Conservation (phyloP, 1,140 invertebrate genomes). For the Drosophila arawakana region DNA sequence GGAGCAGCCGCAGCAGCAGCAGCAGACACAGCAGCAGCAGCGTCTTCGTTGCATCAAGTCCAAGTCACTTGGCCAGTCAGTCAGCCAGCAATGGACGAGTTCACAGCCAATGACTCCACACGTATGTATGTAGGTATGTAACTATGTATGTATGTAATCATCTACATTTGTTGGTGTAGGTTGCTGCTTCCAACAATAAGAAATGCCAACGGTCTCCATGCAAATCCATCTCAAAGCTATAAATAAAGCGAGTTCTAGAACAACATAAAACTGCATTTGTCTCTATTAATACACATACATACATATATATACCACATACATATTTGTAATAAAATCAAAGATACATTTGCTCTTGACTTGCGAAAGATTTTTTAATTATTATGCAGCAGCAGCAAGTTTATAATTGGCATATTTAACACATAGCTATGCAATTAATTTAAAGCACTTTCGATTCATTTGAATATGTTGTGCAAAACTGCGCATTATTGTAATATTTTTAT, state of each 20-base stretch:
- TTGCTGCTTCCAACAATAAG: conserved; percentile 48
- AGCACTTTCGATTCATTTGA: background rate
- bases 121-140: conserved; percentile 15
- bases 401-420: background rate
- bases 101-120: conserved; percentile 67
- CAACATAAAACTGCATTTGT: background rate
- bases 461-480: background rate
- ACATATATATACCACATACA: background rate
- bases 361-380: background rate
- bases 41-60: conserved; percentile 65
- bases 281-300: background rate
- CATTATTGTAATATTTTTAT: background rate
- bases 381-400: background rate
- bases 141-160: background rate
- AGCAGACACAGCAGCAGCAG: conserved; percentile 2
- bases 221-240: conserved; percentile 21
- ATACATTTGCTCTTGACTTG: background rate
- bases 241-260: conserved; percentile 22
- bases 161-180: conserved; percentile 64
- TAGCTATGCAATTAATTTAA: background rate
- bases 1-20: conserved; percentile 28
- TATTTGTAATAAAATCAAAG: background rate
- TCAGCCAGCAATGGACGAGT: conserved; percentile 58
- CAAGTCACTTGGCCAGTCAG: conserved; percentile 69
- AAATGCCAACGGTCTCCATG: conserved; percentile 16